Base-by-base conservation (phyloP, 2,888 invertebrate genomes). In the Idaea aversata region DNA sequence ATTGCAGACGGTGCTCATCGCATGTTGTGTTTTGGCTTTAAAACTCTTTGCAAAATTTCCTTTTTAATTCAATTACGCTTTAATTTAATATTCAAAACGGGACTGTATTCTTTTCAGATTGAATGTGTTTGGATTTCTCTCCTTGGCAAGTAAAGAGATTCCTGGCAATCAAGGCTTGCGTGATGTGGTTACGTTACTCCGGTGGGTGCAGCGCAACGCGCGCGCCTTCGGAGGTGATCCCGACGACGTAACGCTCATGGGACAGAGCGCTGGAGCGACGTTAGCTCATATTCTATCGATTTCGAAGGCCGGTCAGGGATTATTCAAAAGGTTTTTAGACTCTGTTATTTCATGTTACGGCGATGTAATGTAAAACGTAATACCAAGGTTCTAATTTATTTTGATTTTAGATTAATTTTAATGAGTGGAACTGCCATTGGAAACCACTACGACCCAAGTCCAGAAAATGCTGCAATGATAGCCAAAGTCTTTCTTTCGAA, bases 101-200 rank as follows among this genome's bases (percentile, higher is more conserved):
- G 0, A 47, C 10, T 25, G 47, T 10, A 47, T 1, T 47, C 10
- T 7, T 60, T 81, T 15, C 81, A 88, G 88, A 61, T 62, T 87
- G 38, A 83, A 84, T 66, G 79, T 85, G 3, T 81, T 91, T 65
- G 92, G 91, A 15, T 90, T 86, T 73, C 79, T 90, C 10, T 87
- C 85, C 0, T 77, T 88, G 15, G 79, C 82, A 69, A 77, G 83
- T 1, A 61, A 77, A 1, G 73, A 77, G 61, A 74, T 88, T 7
- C 90, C 90, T 5, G 90, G 89, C 16, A 90, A 90, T 78, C 82
- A 82, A 57, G 90, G 86, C 0, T 70, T 90, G 10, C 82, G 88
- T 0, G 90, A 90, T 70, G 73, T 78, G 60, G 68, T 87, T 25
- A 83, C 85, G 4, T 75, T 88, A 60, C 78, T 90, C 63, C 77